Conservation (phyloP, 2,113 vertebrate genomes). For the Python bivittatus region DNA sequence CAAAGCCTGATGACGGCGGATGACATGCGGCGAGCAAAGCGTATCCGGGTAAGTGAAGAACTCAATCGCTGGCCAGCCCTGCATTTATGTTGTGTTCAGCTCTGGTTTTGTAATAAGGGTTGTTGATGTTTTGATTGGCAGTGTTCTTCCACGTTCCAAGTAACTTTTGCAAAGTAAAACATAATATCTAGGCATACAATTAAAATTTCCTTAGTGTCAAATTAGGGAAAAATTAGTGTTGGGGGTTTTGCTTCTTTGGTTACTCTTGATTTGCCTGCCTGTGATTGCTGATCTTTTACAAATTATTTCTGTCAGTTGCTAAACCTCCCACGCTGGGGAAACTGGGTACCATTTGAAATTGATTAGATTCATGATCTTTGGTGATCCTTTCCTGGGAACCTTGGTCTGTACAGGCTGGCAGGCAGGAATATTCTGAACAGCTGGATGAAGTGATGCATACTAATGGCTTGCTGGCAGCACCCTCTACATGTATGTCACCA, state of each 20-base stretch:
- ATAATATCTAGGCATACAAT: not conserved
- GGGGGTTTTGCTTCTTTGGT: not conserved
- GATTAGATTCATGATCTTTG: conserved; percentile 20
- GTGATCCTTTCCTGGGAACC: not conserved
- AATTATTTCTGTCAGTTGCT: fast-evolving
- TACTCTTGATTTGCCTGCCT: not conserved
- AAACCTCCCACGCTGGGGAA: conserved; percentile 11
- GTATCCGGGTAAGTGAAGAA: conserved; percentile 85
- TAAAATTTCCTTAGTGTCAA: not conserved
- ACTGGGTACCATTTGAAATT: conserved; percentile 19
- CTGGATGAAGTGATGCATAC: conserved; percentile 24
- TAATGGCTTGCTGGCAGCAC: conserved; percentile 37
- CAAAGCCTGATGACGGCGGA: conserved; percentile 84
- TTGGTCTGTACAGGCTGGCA: conserved; percentile 38
- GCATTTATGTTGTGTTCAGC: too few species aligned
- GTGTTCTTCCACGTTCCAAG: not conserved
- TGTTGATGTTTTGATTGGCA: too few species aligned
- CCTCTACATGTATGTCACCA: conserved; percentile 9
- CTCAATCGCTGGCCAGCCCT: fast-evolving
- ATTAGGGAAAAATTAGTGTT: not conserved
- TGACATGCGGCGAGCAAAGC: conserved; percentile 91
- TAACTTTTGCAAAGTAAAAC: not conserved
- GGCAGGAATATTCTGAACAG: not conserved
- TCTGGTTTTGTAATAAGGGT: not conserved
- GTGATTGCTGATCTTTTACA: not conserved